phyloP scores from a whole-genome alignment of 2,113 vertebrate genomes.

The cattle (Bos taurus) region DNA sequence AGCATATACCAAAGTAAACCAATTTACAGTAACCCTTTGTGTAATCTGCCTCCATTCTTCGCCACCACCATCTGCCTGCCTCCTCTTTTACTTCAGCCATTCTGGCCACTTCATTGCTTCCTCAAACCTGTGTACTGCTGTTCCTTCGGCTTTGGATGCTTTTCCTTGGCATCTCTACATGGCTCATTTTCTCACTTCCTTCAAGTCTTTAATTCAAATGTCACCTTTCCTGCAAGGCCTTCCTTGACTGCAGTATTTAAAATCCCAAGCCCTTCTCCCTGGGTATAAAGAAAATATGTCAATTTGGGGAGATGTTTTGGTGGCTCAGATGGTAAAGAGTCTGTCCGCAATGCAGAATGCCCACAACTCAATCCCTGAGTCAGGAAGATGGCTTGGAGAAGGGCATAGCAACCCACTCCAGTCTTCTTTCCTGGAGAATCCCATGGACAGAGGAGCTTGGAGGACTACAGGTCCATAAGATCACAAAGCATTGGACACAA shows the following conservation, averaged over 20 bases:
- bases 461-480: not conserved
- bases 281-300: not conserved
- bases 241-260: not conserved
- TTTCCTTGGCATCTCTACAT: not conserved
- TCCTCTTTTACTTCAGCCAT: not conserved
- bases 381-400: not conserved
- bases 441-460: not conserved
- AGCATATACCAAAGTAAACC: not conserved
- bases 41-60: not conserved
- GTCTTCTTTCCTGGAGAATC: not conserved
- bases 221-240: not conserved
- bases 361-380: not conserved
- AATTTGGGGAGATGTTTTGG: not conserved
- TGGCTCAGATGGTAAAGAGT: not conserved
- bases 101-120: not conserved
- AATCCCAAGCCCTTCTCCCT: not conserved
- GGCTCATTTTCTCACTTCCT: not conserved
- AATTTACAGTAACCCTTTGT: not conserved
- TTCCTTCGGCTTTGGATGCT: not conserved
- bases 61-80: not conserved
- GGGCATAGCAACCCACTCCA: not conserved
- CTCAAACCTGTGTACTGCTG: not conserved
- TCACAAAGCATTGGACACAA: not conserved
- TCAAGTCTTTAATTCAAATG: not conserved
- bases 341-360: not conserved